These are phyloP conservation scores for Trissolcus basalis DNA, from an alignment of 1,140 invertebrate genomes.

Conservation along the genomic window DNA sequence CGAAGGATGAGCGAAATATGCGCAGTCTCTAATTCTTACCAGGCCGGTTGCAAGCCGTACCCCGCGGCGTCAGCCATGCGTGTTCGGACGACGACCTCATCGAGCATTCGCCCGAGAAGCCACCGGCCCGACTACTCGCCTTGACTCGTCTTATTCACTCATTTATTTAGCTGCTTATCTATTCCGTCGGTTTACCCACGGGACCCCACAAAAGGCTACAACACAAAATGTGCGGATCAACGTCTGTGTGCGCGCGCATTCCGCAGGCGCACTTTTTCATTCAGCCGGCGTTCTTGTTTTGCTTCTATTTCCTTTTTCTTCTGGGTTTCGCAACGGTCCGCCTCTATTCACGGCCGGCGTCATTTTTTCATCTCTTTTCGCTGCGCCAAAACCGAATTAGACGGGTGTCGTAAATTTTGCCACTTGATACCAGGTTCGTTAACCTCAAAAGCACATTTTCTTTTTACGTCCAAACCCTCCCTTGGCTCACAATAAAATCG, in stretches of 20 bases:
- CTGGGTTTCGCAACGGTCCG: not conserved
- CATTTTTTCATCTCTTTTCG: not conserved
- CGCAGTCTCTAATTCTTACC: conserved; percentile 46
- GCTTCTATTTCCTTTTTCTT: not conserved
- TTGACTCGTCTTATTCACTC: conserved; percentile 62
- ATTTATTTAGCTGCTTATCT: conserved; percentile 72
- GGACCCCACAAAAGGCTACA: conserved; percentile 42
- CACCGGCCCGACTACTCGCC: conserved; percentile 56
- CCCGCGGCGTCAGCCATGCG: conserved; percentile 72
- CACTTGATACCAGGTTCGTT: not conserved
- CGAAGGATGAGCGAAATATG: conserved; percentile 38
- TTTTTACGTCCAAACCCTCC: too few relatives aligned
- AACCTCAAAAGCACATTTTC: not conserved
- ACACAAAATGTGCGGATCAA: conserved; percentile 38
- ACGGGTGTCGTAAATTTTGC: not conserved
- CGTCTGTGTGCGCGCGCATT: conserved; percentile 28
- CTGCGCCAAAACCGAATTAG: not conserved
- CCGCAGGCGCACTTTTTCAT: conserved; percentile 28
- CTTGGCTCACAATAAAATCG: too few relatives aligned
- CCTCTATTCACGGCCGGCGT: not conserved
- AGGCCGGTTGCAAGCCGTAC: conserved; percentile 61
- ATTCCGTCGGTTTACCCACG: conserved; percentile 57
- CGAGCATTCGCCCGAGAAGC: conserved; percentile 67
- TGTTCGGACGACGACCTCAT: conserved; percentile 72
- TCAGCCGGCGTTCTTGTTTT: conserved; percentile 7